Evolutionary conservation across 2,113 vertebrate species (phyloP), one percentile per base, ranked within the genome.

Genomic region (Phalacrocorax aristotelis): DNA sequence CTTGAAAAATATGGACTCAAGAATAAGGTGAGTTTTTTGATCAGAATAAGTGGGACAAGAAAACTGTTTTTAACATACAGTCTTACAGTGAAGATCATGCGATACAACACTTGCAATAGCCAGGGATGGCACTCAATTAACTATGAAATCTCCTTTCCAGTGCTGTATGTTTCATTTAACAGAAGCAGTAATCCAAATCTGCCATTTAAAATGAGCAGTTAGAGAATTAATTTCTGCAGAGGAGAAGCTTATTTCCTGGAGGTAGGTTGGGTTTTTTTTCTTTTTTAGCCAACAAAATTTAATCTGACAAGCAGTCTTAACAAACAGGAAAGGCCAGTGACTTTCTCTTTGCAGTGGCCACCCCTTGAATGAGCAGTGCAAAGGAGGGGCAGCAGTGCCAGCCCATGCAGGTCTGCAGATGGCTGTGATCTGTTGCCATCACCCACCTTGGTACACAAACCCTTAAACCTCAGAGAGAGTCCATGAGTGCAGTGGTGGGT

Each of bases 331-430:
- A 85, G 32, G n/a, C 48, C 46, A n/a, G 17, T 44, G 51, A 11
- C 34, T 83, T 60, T 68, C 15, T 49, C 20, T 61, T 87, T 49
- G 30, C 40, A n/a, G 13, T 6, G 12, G 30, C 11, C 70, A 25
- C 23, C 40, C 15, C 5, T 61, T 30, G 22, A 10, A 2, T 3
- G 4, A 85, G 66, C 30, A 44, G 60, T 14, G 20, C 23, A 48
- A 27, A 66, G 14, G 18, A 82, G 10, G 15, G 26, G n/a, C 38
- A 34, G 58, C 6, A 42, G 54, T 22, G 27, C 15, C 34, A 32
- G 51, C 23, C 51, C 9, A 2, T 1, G 1, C 25, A 9, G 60
- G 13, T 46, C n/a, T 2, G 1, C 6, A 32, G 62, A n/a, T 10
- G 16, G 13, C 29, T 61, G 54, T 25, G 23, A 51, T 44, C 25